Conservation (phyloP, 2,113 vertebrate genomes). For the Irena cyanogastra region DNA sequence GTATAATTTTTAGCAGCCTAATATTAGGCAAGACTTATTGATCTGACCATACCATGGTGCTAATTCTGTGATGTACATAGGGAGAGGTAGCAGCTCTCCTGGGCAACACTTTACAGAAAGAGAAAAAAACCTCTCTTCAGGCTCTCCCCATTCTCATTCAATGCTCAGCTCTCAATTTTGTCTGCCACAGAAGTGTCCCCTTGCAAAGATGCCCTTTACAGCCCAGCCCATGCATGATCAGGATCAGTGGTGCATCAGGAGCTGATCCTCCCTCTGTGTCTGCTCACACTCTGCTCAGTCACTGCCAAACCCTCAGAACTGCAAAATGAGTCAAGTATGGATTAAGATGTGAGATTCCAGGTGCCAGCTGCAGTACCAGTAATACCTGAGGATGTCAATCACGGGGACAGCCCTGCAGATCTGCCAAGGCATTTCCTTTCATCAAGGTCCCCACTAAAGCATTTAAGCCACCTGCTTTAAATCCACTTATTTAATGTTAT, state of each 20-base stretch:
- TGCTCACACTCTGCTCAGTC: not conserved
- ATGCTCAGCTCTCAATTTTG: not conserved
- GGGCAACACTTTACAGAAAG: not conserved
- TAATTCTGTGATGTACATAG: not conserved
- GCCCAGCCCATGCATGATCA: not conserved
- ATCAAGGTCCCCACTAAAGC: not conserved
- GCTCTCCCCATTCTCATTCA: not conserved
- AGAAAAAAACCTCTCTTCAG: not conserved
- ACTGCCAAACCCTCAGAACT: not conserved
- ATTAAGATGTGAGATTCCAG: not conserved
- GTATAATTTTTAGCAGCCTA: not conserved
- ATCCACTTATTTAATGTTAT: not conserved
- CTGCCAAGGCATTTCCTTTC: conserved; percentile 9
- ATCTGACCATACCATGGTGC: not conserved
- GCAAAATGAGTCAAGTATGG: not conserved
- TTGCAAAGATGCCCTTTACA: not conserved
- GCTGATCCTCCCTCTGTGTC: not conserved
- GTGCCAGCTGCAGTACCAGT: not conserved
- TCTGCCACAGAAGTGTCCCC: not conserved
- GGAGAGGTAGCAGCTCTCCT: not conserved
- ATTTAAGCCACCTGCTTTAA: conserved; percentile 18
- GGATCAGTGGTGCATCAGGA: not conserved
- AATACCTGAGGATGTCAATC: not conserved
- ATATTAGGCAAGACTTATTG: not conserved
- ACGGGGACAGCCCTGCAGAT: not conserved